Conservation (phyloP, 1,140 invertebrate genomes). For the Drosophila sproati region DNA sequence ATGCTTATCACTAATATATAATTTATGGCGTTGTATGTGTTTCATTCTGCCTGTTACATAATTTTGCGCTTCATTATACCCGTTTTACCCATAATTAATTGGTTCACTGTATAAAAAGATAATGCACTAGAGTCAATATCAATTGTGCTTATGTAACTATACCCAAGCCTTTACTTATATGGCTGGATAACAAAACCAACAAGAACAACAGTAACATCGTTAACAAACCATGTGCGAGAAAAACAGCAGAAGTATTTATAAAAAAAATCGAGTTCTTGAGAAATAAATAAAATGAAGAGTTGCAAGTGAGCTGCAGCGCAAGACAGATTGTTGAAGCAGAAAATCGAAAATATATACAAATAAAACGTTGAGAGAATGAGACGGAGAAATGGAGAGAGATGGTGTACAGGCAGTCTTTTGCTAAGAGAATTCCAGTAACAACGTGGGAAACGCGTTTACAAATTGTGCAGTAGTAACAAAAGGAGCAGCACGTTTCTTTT, state of each 20-base stretch:
- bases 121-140: slow-evolving; percentile 42
- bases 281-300: slow-evolving; percentile 77
- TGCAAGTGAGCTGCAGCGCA: slow-evolving; percentile 32
- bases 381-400: slow-evolving; percentile 18
- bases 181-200: slow-evolving; percentile 5
- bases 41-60: too few relatives aligned
- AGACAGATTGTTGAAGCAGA: slow-evolving; percentile 72
- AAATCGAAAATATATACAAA: slow-evolving; percentile 82
- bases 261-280: slow-evolving; percentile 79
- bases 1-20: too few relatives aligned
- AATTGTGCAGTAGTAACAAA: slow-evolving; percentile 76
- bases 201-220: slow-evolving; percentile 21
- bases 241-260: slow-evolving; percentile 65
- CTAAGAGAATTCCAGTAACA: slow-evolving; percentile 41
- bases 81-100: slow-evolving; percentile 2
- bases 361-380: slow-evolving; percentile 63
- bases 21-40: not conserved
- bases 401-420: not conserved
- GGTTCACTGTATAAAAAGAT: slow-evolving; percentile 5
- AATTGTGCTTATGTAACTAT: slow-evolving; percentile 11
- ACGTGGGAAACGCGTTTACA: slow-evolving; percentile 48
- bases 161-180: slow-evolving; percentile 41
- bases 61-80: too few relatives aligned
- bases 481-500: slow-evolving; percentile 63
- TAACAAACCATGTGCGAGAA: slow-evolving; percentile 52